Conservation (phyloP, 2,113 vertebrate species). For the Acanthochromis polyacanthus region DNA sequence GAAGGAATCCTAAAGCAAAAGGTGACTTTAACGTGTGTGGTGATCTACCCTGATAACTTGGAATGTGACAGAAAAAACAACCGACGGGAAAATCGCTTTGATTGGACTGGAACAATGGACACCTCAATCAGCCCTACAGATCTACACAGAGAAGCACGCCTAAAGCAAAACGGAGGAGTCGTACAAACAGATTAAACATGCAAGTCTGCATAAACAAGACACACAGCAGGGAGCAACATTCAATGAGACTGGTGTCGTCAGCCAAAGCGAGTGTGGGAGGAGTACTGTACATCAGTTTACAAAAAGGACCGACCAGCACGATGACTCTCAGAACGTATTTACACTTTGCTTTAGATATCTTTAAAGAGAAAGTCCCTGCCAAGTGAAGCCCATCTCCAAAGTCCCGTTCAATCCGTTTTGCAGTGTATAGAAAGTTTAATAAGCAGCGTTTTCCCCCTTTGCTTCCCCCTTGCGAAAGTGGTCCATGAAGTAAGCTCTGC, state of each 20-base stretch:
- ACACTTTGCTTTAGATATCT: slow-evolving; percentile 57
- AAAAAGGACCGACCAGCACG: slow-evolving; percentile 53
- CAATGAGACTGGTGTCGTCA: slow-evolving; percentile 59
- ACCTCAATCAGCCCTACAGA: slow-evolving; percentile 14
- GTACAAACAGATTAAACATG: slow-evolving; percentile 76
- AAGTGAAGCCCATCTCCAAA: slow-evolving; percentile 13
- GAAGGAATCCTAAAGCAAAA: slow-evolving; percentile 9
- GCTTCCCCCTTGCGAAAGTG: slow-evolving; percentile 29
- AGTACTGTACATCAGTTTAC: slow-evolving; percentile 72
- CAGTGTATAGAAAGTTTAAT: slow-evolving; percentile 54
- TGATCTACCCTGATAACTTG: slow-evolving; percentile 19
- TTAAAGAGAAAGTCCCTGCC: slow-evolving; percentile 45
- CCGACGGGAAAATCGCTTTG: slow-evolving; percentile 17
- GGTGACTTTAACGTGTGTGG: slow-evolving; percentile 2
- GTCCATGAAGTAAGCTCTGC: slow-evolving; percentile 65
- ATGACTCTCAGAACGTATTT: slow-evolving; percentile 63
- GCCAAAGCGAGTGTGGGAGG: slow-evolving; percentile 53
- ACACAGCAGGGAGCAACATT: slow-evolving; percentile 67
- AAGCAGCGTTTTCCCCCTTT: slow-evolving; percentile 40
- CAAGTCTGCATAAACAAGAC: slow-evolving; percentile 73
- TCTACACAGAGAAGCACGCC: slow-evolving; percentile 62
- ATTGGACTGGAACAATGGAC: slow-evolving; percentile 37
- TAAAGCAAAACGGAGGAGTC: slow-evolving; percentile 50
- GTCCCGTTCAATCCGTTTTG: slow-evolving; percentile 31
- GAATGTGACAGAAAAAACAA: slow-evolving; percentile 38